Percentiles rank a stretch among this genome's conserved stretches.
phyloP scores from a whole-genome alignment of 2,113 vertebrate genomes.

The Psittacula cyanocephala region DNA sequence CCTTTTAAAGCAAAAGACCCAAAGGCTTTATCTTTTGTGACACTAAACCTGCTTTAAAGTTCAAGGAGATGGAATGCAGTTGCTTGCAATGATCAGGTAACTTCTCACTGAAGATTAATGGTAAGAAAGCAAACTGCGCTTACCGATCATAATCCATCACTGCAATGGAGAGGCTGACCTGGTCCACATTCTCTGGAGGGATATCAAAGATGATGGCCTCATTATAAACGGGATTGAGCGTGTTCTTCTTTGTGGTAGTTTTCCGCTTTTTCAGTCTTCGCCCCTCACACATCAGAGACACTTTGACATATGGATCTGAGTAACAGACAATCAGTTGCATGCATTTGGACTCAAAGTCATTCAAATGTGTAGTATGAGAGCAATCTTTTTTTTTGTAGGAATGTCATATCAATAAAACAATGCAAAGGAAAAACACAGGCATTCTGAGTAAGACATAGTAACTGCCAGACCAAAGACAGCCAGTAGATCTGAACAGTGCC shows the following conservation, averaged over 20 bases:
- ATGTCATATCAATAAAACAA: neutral
- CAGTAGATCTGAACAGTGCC: neutral
- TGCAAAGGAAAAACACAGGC: neutral
- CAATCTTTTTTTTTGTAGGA: neutral
- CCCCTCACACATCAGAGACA: conserved; percentile 94
- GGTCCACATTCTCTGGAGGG: conserved; percentile 96
- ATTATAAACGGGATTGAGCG: conserved; percentile 92
- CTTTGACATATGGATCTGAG: conserved; percentile 96
- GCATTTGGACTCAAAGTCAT: neutral
- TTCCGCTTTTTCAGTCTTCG: conserved; percentile 94
- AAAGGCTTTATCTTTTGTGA: neutral
- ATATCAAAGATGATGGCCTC: conserved; percentile 99
- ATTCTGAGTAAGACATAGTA: neutral
- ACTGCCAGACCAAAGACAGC: neutral
- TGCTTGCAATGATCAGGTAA: neutral
- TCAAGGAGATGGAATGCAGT: neutral
- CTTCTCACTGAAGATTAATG: neutral
- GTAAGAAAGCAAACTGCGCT: neutral
- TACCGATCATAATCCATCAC: conserved; percentile 99
- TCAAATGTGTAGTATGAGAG: neutral
- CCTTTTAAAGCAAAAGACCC: neutral
- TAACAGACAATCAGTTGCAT: neutral
- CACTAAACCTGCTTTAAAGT: neutral
- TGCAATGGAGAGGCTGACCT: conserved; percentile 95
- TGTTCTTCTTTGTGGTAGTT: conserved; percentile 95